phyloP scores from a whole-genome alignment of 2,888 invertebrate genomes.

The Acanthosepion esculentum region DNA sequence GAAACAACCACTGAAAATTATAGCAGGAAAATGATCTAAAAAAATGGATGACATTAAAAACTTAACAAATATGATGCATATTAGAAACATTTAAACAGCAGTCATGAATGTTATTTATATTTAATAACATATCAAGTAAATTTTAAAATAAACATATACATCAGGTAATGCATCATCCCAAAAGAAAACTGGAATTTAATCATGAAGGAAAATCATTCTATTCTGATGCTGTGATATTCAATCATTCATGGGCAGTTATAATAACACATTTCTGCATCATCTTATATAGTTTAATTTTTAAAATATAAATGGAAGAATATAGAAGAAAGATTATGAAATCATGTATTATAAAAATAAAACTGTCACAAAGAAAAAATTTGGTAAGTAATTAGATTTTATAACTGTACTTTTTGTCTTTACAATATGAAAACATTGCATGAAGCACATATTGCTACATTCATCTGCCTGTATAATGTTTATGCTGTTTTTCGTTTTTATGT shows the following conservation, averaged over 20 bases:
- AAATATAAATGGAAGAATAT: not conserved
- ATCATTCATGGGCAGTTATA: not conserved
- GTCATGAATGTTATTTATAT: no score
- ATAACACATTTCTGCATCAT: not conserved
- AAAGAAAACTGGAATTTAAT: not conserved
- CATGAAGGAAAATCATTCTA: not conserved
- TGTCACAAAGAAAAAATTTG: not conserved
- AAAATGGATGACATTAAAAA: no score
- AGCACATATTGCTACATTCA: not conserved
- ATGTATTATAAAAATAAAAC: not conserved
- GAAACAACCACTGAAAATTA: no score
- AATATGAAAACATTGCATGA: not conserved
- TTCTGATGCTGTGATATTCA: not conserved
- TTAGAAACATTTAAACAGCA: no score
- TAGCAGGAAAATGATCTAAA: no score
- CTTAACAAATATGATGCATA: no score
- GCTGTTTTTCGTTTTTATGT: not conserved
- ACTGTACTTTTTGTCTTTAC: not conserved
- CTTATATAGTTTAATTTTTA: not conserved
- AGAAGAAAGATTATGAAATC: not conserved
- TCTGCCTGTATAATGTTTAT: not conserved
- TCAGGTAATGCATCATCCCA: no score
- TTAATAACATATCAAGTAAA: no score
- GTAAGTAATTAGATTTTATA: not conserved
- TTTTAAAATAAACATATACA: no score